These are phyloP conservation scores for Pissodes strobi DNA, from an alignment of 1,140 invertebrate species.

Conservation along the genomic window DNA sequence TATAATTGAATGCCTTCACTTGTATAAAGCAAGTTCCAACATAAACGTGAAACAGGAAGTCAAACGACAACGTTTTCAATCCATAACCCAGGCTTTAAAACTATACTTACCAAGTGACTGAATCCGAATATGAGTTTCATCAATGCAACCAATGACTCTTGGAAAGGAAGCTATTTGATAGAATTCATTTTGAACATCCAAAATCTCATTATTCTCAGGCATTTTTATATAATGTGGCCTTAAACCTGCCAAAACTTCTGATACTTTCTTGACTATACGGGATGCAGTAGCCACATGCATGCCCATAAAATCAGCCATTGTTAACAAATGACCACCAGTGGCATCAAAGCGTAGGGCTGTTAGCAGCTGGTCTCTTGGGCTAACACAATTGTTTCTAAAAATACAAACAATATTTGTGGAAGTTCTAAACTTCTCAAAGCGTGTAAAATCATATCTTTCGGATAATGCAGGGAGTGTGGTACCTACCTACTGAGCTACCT, in stretches of 20 bases:
- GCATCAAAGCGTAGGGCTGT: conserved; percentile 29
- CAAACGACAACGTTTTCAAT: no score
- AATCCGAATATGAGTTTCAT: conserved; percentile 38
- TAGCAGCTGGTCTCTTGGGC: conserved; percentile 28
- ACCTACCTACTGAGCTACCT: no score
- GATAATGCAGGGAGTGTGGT: no score
- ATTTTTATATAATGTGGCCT: neutral
- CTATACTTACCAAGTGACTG: conserved; percentile 24
- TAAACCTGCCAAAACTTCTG: conserved; percentile 1
- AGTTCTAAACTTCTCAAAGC: no score
- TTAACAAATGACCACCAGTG: conserved; percentile 10
- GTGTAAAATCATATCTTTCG: no score
- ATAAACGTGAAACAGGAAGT: no score
- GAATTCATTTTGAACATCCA: conserved; percentile 11
- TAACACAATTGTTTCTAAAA: conserved; percentile 31
- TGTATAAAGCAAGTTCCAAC: no score
- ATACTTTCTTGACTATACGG: conserved; percentile 21
- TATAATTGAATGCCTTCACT: no score
- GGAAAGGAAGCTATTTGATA: conserved; percentile 23
- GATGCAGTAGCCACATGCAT: conserved; percentile 18
- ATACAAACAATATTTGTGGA: no score
- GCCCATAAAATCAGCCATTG: conserved; percentile 30
- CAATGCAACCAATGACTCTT: conserved; percentile 27
- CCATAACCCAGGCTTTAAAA: no score
- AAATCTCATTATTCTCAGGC: neutral